A percentile compares a stretch with the other conserved stretches of the same genome.
These are phyloP conservation scores for Chaetodon auriga DNA, from an alignment of 2,113 vertebrate species.

Conservation along the genomic window DNA sequence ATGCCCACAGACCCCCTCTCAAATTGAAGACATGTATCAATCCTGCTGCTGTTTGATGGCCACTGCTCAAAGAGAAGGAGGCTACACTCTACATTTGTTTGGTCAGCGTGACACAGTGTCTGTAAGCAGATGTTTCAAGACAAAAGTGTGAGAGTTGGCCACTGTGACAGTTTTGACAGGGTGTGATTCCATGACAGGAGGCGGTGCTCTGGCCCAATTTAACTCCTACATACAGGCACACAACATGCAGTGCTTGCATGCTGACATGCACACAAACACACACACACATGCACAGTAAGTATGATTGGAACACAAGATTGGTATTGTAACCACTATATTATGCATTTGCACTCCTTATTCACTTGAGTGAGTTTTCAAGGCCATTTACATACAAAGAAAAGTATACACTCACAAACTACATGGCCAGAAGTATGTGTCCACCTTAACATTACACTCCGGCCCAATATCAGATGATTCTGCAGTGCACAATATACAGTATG, in stretches of 20 bases:
- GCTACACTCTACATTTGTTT: not conserved
- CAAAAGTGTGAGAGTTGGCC: not conserved
- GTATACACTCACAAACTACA: not conserved
- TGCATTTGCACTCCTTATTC: not conserved
- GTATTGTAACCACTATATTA: not conserved
- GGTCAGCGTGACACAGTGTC: not conserved
- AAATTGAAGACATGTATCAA: no score
- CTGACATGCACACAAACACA: constrained; percentile 12
- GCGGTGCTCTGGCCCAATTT: not conserved
- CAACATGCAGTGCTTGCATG: constrained; percentile 15
- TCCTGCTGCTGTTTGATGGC: no score
- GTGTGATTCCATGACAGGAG: not conserved
- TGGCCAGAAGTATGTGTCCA: not conserved
- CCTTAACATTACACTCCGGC: not conserved
- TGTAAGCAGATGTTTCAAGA: not conserved
- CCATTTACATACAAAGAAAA: not conserved
- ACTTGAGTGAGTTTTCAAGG: not conserved
- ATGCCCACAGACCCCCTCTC: no score
- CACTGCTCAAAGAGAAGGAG: no score
- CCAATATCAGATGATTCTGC: not conserved
- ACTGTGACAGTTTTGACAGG: no score
- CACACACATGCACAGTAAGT: not conserved
- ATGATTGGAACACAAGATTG: not conserved
- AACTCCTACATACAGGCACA: not conserved
- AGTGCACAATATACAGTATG: not conserved